Evolutionary conservation across 2,113 vertebrate genomes (phyloP), one percentile per base, ranked within the genome.

Genomic region (Macquaria australasica): DNA sequence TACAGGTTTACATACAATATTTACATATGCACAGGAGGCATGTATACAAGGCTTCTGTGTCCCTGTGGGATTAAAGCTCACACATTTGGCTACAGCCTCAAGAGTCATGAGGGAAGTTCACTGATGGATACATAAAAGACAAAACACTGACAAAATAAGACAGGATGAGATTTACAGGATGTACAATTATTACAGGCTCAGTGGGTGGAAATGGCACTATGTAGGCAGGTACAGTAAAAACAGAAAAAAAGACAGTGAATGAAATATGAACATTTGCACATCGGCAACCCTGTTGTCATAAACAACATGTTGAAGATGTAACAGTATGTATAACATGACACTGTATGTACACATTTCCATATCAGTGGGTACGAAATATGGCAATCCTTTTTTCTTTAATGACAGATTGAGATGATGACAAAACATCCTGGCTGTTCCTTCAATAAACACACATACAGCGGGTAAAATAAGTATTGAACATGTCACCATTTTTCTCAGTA

Each of bases 1-100:
- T 94, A 94, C 92, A 94, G 63, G 71, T 87, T 89, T 87, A 90
- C 84, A 83, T 88, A 92, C 78, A 94, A 59, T 89, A 94, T 93
- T 75, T 92, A 96, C 92, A 95, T 89, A 93, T 91, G 25, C 84
- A 93, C 84, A 91, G 72, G 87, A 92, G 89, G 82, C 87, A 43
- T 82, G 83, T 87, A 81, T 87, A 93, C 86, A 88, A 90, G 92
- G 88, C 78, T 7, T 77, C 23, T 82, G 64, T 67, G 53, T 73
- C 62, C 68, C 25, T 10, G 14, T 73, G 14, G n/a, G 63, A 72
- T 84, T 84, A 89, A 93, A 93, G 89, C 81, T 82, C 89, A 93
- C 88, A 93, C 68, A 76, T 89, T 90, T 88, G 87, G 84, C 87
- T 79, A 87, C 81, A 85, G 78, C 92, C 93, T 87, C 86, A 71